These are phyloP conservation scores for Bombus picipes DNA, from an alignment of 1,140 invertebrate species.

Conservation along the genomic window DNA sequence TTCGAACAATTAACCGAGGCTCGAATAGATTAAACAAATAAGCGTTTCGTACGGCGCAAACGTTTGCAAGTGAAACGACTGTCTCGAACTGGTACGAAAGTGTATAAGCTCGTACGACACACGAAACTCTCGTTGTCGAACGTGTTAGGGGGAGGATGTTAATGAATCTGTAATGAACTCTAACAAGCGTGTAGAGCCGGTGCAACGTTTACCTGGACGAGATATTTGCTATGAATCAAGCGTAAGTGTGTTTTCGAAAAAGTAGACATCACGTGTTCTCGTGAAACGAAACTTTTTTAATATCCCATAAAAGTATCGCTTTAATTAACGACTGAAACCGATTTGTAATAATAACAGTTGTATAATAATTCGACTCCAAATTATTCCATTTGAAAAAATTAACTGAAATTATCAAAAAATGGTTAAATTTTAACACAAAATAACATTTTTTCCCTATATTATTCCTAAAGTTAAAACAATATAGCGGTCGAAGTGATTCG, in stretches of 20 bases:
- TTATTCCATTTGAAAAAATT: no score
- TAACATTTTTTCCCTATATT: neutral
- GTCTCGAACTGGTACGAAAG: slow-evolving; percentile 58
- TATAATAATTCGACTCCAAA: no score
- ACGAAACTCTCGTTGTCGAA: slow-evolving; percentile 46
- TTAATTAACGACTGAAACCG: no score
- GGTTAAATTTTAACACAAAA: neutral
- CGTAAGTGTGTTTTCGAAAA: neutral
- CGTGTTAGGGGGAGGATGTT: slow-evolving; percentile 72
- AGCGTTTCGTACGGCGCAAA: neutral
- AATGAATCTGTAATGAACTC: slow-evolving; percentile 62
- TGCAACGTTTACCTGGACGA: slow-evolving; percentile 25
- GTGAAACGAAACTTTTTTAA: neutral
- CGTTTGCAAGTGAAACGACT: slow-evolving; percentile 19
- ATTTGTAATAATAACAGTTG: no score
- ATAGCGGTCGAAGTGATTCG: neutral
- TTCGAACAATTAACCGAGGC: neutral
- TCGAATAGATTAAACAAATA: slow-evolving; percentile 29
- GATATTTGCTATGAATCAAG: slow-evolving; percentile 41
- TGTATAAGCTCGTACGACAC: slow-evolving; percentile 11
- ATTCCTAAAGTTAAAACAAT: neutral
- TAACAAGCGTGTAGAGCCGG: slow-evolving; percentile 60
- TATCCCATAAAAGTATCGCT: neutral
- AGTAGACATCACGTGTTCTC: neutral
- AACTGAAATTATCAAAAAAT: neutral